phyloP scores from a whole-genome alignment of 2,888 invertebrate genomes.

The Synanthedon tipuliformis region DNA sequence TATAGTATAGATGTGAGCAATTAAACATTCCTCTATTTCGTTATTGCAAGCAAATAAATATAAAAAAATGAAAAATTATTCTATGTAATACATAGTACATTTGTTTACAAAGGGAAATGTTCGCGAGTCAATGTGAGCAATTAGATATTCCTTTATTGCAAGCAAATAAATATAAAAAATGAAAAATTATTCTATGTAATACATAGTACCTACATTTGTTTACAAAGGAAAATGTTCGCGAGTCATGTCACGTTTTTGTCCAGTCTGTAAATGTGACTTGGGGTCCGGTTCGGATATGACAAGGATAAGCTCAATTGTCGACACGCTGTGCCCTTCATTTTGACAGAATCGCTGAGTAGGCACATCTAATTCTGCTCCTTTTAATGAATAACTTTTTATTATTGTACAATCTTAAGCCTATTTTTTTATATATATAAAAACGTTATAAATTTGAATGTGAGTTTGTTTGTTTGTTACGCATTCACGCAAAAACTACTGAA shows the following conservation, averaged over 20 bases:
- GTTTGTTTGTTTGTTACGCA: too few species aligned
- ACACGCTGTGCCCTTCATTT: constrained; percentile 16
- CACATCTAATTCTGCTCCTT: not conserved
- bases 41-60: not conserved
- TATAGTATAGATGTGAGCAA: too few species aligned
- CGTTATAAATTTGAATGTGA: too few species aligned
- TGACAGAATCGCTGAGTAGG: constrained; percentile 16
- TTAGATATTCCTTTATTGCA: too few species aligned
- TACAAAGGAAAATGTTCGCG: constrained; percentile 7
- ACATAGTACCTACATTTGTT: not conserved
- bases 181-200: constrained; percentile 4
- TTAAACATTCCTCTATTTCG: too few species aligned
- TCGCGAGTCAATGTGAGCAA: constrained; percentile 11
- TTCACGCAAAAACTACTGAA: too few species aligned
- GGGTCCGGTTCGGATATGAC: constrained; percentile 24
- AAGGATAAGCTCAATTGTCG: constrained; percentile 28
- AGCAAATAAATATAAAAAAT: not conserved
- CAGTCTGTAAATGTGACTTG: constrained; percentile 16
- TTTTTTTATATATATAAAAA: too few species aligned
- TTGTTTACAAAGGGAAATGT: constrained; percentile 6
- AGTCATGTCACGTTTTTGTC: constrained; percentile 30
- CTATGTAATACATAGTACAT: constrained; percentile 1
- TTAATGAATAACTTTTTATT: too few species aligned
- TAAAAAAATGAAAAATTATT: constrained; percentile 3
- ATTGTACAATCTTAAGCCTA: too few species aligned